Percentiles rank a stretch among this genome's conserved stretches.
These are phyloP conservation scores for Ernsta delagoae DNA, from an alignment of 2,888 invertebrate genomes.

Conservation along the genomic window DNA sequence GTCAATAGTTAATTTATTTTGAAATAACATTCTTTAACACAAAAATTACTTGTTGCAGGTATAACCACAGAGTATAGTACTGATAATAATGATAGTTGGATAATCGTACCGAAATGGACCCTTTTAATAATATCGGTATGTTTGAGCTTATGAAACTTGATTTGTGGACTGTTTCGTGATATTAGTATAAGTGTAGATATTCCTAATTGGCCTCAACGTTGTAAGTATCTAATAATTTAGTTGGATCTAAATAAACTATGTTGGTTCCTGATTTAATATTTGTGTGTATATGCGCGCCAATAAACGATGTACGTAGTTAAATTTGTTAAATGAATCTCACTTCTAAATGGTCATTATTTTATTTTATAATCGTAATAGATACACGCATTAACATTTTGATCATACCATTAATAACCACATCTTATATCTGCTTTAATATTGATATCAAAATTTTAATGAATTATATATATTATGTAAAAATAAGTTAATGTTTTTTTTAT, in stretches of 20 bases:
- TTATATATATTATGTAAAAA: no score
- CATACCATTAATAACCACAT: no score
- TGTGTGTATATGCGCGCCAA: conserved; percentile 8
- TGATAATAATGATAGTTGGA: conserved; percentile 48
- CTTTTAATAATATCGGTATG: conserved; percentile 62
- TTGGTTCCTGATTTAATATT: background rate
- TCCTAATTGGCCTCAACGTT: conserved; percentile 51
- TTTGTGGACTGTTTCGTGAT: conserved; percentile 67
- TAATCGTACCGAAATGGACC: conserved; percentile 58
- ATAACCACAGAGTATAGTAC: conserved; percentile 51
- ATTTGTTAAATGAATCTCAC: no score
- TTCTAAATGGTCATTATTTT: no score
- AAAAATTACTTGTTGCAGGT: conserved; percentile 63
- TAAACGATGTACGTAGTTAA: background rate
- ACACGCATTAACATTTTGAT: no score
- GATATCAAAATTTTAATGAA: no score
- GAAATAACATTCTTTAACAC: no score
- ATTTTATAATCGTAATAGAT: no score
- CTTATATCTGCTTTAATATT: no score
- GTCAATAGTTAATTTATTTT: background rate
- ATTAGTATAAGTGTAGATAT: conserved; percentile 75
- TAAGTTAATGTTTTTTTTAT: no score
- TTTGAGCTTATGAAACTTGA: conserved; percentile 77
- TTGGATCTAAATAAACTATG: background rate
- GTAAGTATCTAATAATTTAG: conserved; percentile 15